Conservation (phyloP, 1,140 invertebrate genomes). For the Drosophila arawakana region DNA sequence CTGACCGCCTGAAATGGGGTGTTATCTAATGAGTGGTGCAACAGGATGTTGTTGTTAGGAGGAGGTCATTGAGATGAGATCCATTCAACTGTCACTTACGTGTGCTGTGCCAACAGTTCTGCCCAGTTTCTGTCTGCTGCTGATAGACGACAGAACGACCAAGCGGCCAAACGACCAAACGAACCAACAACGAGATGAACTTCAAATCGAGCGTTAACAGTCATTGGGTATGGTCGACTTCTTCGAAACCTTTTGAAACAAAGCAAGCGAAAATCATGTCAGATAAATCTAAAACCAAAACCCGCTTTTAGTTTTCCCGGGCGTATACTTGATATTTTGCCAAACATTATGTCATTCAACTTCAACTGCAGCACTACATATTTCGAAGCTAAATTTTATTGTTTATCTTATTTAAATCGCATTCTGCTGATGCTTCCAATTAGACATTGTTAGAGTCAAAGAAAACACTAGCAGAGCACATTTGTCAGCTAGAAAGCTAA, state of each 20-base stretch:
- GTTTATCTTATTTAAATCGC: conserved; percentile 34
- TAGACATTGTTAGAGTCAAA: conserved; percentile 50
- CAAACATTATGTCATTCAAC: conserved; percentile 60
- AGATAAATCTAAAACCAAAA: conserved; percentile 49
- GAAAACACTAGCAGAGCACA: conserved; percentile 45
- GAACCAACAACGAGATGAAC: conserved; percentile 44
- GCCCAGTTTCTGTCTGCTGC: background rate
- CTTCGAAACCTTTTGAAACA: conserved; percentile 37
- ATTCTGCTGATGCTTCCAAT: conserved; percentile 60
- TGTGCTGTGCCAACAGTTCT: conserved; percentile 31
- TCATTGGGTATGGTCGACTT: conserved; percentile 31
- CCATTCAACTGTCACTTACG: conserved; percentile 66
- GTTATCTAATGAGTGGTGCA: conserved; percentile 65
- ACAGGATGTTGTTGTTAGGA: conserved; percentile 31
- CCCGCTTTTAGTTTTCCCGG: conserved; percentile 22
- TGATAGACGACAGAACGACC: conserved; percentile 51
- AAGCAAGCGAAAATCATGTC: conserved; percentile 63
- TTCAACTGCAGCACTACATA: conserved; percentile 51
- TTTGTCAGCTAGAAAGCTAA: conserved; percentile 39
- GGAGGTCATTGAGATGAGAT: conserved; percentile 62
- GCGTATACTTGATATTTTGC: conserved; percentile 63
- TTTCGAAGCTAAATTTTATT: conserved; percentile 20
- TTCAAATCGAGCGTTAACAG: conserved; percentile 66
- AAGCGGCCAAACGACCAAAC: background rate
- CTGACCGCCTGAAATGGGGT: background rate